phyloP scores from a whole-genome alignment of 2,888 invertebrate species.

The Lasius fuliginosus region DNA sequence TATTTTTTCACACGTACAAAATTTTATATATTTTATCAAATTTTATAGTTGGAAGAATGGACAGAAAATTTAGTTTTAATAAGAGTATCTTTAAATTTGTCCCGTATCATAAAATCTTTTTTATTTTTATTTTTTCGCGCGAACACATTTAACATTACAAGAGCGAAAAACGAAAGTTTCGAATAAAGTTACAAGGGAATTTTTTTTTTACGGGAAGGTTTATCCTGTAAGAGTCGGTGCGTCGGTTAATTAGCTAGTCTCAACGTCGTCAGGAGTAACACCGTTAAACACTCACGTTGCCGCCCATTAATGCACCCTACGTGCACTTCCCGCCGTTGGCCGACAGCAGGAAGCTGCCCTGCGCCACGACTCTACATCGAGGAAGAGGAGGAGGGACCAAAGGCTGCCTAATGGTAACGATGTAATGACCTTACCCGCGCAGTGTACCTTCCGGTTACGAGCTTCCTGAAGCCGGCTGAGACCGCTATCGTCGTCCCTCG shows the following conservation, averaged over 20 bases:
- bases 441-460: constrained; percentile 72
- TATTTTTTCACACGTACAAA: not conserved
- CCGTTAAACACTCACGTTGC: constrained; percentile 74
- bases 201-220: constrained; percentile 10
- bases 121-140: not conserved
- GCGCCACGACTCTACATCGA: constrained; percentile 28
- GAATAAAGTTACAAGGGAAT: not conserved
- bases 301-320: constrained; percentile 73
- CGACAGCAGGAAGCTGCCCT: constrained; percentile 71
- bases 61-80: not conserved
- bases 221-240: constrained; percentile 54
- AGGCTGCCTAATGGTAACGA: constrained; percentile 71
- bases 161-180: not conserved
- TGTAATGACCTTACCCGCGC: constrained; percentile 71
- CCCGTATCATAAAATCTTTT: not conserved
- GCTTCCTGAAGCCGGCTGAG: constrained; percentile 62
- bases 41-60: not conserved
- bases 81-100: not conserved
- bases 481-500: constrained; percentile 29
- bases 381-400: constrained; percentile 46
- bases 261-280: constrained; percentile 64
- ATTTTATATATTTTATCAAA: not conserved
- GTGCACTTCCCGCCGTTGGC: constrained; percentile 73
- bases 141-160: not conserved
- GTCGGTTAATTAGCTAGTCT: constrained; percentile 70